phyloP scores from a whole-genome alignment of 2,888 invertebrate species.

The Phaonia tiefii region DNA sequence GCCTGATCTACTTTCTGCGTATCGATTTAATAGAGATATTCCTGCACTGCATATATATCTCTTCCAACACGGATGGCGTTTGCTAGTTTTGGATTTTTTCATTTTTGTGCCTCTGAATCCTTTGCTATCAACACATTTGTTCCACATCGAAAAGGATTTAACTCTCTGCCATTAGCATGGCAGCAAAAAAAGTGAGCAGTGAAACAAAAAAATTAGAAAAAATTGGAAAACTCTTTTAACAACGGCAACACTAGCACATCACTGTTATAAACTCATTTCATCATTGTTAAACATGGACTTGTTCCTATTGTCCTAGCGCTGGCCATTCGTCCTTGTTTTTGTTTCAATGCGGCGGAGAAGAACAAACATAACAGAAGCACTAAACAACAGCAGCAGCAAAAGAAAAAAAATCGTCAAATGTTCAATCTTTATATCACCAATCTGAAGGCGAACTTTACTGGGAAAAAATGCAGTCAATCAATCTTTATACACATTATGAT shows the following conservation, averaged over 20 bases:
- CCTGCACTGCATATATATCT: background rate
- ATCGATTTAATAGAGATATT: slow-evolving; percentile 32
- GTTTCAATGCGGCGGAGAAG: background rate
- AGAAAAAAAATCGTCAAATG: slow-evolving; percentile 28
- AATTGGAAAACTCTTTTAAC: background rate
- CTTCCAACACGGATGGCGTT: background rate
- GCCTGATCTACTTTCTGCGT: slow-evolving; percentile 32
- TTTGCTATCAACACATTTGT: slow-evolving; percentile 37
- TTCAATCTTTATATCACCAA: slow-evolving; percentile 13
- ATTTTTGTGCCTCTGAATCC: slow-evolving; percentile 1
- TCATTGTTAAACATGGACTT: slow-evolving; percentile 40
- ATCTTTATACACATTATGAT: slow-evolving; percentile 52
- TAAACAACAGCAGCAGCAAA: background rate
- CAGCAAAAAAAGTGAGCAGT: background rate
- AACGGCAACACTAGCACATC: slow-evolving; percentile 24
- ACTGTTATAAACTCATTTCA: slow-evolving; percentile 47
- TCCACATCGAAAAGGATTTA: slow-evolving; percentile 31
- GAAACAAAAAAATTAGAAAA: slow-evolving; percentile 10
- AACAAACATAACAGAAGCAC: background rate
- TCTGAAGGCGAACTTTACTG: slow-evolving; percentile 26
- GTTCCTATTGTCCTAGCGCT: slow-evolving; percentile 30
- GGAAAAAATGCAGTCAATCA: slow-evolving; percentile 62
- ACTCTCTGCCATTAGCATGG: slow-evolving; percentile 19
- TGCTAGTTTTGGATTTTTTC: background rate
- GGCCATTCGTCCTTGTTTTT: background rate